A percentile compares a stretch with the other conserved stretches of the same genome.
Conservation (phyloP, 2,888 invertebrate genomes). For the Stegana nigrithorax region DNA sequence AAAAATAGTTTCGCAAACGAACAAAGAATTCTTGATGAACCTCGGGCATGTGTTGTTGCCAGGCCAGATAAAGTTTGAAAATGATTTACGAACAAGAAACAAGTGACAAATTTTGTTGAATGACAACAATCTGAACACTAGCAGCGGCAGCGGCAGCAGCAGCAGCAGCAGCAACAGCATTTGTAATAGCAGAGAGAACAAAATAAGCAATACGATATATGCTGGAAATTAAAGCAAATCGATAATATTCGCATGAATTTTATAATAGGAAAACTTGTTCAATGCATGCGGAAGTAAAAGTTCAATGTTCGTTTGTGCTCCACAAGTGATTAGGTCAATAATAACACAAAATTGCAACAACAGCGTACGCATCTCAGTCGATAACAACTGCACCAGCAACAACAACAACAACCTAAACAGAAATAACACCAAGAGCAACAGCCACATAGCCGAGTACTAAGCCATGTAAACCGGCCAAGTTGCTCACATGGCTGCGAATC, state of each 20-base stretch:
- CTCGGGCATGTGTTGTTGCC: neutral
- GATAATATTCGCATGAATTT: too few species aligned
- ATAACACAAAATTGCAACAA: conserved; percentile 62
- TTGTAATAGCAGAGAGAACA: too few species aligned
- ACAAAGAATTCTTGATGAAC: conserved; percentile 4
- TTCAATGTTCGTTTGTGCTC: conserved; percentile 69
- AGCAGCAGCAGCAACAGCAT: too few species aligned
- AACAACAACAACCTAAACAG: conserved; percentile 22
- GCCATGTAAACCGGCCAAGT: conserved; percentile 15
- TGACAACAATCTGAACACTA: conserved; percentile 41
- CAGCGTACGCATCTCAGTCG: too few species aligned
- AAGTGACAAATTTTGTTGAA: conserved; percentile 26
- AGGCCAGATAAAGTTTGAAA: neutral
- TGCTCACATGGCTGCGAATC: neutral
- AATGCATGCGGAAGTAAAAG: conserved; percentile 68
- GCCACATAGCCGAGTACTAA: conserved; percentile 36
- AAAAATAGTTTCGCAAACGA: conserved; percentile 3
- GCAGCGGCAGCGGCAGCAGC: conserved; percentile 25
- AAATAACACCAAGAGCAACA: conserved; percentile 16
- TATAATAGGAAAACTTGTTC: conserved; percentile 41
- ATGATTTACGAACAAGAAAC: neutral
- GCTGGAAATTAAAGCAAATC: conserved; percentile 19
- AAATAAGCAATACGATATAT: neutral
- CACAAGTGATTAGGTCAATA: conserved; percentile 69
- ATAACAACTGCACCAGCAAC: conserved; percentile 33